A percentile compares a stretch with the other conserved stretches of the same genome.
These are phyloP conservation scores for Saccostrea cuccullata DNA, from an alignment of 1,140 invertebrate species.

Conservation along the genomic window DNA sequence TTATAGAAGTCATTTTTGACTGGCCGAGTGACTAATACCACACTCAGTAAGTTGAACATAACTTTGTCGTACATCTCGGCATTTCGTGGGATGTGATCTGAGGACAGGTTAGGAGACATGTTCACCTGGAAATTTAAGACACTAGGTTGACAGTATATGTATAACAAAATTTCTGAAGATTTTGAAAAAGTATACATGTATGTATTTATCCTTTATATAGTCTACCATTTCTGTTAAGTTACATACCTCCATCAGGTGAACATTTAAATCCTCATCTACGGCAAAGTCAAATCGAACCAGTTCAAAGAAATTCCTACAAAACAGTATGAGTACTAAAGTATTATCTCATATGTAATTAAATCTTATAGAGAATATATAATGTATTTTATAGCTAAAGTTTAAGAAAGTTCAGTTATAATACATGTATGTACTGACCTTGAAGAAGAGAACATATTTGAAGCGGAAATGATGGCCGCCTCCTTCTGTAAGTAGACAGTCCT, in stretches of 20 bases:
- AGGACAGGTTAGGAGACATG: constrained; percentile 98
- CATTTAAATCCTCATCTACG: constrained; percentile 91
- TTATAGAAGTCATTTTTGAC: constrained; percentile 77
- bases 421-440: no score
- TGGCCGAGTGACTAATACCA: constrained; percentile 85
- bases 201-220: no score
- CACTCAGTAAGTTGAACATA: constrained; percentile 89
- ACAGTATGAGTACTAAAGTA: neutral
- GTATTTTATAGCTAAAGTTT: no score
- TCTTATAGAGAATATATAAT: no score
- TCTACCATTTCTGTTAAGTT: neutral
- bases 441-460: no score
- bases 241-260: constrained; percentile 91
- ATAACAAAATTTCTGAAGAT: no score
- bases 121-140: constrained; percentile 84
- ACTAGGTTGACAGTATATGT: no score
- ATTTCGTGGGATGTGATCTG: constrained; percentile 93
- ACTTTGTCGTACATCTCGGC: constrained; percentile 95
- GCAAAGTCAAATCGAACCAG: constrained; percentile 96
- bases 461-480: constrained; percentile 82
- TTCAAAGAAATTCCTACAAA: constrained; percentile 91
- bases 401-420: no score
- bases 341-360: no score
- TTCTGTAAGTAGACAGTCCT: constrained; percentile 86
- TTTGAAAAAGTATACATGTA: no score